Evolutionary conservation across 2,797 vertebrate species (phyloP).

Genomic region (Coracias cyanogaster): DNA sequence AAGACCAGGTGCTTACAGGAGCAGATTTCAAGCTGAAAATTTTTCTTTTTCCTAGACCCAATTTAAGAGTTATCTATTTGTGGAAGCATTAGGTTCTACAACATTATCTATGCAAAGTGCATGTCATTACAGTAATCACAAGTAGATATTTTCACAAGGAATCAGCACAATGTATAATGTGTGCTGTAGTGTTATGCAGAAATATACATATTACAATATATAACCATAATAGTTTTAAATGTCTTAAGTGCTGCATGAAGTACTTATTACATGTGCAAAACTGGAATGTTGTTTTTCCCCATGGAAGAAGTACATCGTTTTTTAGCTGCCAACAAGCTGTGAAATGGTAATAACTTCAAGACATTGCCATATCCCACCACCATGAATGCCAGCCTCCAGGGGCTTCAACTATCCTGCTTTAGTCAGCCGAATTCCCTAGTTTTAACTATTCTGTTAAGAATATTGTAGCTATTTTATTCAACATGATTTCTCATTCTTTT

Average conservation of each 20-base stretch:
- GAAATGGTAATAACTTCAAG: neutral
- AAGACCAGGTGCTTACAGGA: neutral
- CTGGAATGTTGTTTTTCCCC: neutral
- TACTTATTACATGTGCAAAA: neutral
- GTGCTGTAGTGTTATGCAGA: neutral
- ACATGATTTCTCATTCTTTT: neutral
- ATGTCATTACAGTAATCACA: slow-evolving; percentile 15
- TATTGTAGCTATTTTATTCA: neutral
- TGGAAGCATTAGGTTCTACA: neutral
- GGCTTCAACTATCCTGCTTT: neutral
- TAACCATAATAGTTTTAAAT: neutral
- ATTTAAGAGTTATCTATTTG: neutral
- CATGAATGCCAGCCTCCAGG: neutral
- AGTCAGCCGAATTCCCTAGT: neutral
- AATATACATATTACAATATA: neutral
- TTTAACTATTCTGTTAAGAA: neutral
- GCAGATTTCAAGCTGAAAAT: neutral
- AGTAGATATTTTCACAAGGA: neutral
- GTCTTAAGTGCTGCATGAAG: neutral
- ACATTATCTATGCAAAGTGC: neutral
- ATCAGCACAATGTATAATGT: neutral
- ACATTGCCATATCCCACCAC: neutral
- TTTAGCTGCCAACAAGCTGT: slow-evolving; percentile 5
- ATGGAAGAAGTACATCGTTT: neutral
- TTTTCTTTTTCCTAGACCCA: neutral